A percentile compares a stretch with the other conserved stretches of the same genome.
These are phyloP conservation scores for Oppia nitens DNA, from an alignment of 1,140 invertebrate genomes.

Conservation along the genomic window DNA sequence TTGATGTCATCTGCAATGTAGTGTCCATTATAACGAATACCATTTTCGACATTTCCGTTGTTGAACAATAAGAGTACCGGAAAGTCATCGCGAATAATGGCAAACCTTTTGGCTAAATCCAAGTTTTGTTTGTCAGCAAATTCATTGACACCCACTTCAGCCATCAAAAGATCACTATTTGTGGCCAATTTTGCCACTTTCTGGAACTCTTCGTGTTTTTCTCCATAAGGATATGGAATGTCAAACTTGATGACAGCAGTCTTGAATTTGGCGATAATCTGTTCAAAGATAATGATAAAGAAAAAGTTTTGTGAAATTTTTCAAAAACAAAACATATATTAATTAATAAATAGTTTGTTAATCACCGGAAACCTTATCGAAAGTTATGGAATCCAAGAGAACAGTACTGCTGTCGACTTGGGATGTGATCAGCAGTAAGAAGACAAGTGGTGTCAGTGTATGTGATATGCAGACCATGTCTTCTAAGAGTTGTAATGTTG, in stretches of 20 bases:
- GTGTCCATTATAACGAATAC: constrained; percentile 37
- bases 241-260: constrained; percentile 78
- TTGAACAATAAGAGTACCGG: constrained; percentile 65
- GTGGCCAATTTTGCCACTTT: constrained; percentile 49
- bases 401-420: neutral
- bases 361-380: neutral
- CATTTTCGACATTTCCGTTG: constrained; percentile 40
- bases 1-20: constrained; percentile 54
- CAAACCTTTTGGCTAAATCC: constrained; percentile 52
- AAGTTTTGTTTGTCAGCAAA: constrained; percentile 79
- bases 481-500: no score
- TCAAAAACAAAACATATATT: no score
- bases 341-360: no score
- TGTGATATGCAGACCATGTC: no score
- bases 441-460: no score
- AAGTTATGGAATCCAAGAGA: neutral
- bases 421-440: no score
- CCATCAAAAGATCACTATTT: constrained; percentile 59
- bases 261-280: constrained; percentile 66
- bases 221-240: constrained; percentile 81
- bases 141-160: constrained; percentile 77
- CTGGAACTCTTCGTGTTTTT: constrained; percentile 75
- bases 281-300: no score
- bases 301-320: no score
- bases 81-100: constrained; percentile 58